Conservation (phyloP, 1,140 invertebrate species). For the Drosophila arawakana region DNA sequence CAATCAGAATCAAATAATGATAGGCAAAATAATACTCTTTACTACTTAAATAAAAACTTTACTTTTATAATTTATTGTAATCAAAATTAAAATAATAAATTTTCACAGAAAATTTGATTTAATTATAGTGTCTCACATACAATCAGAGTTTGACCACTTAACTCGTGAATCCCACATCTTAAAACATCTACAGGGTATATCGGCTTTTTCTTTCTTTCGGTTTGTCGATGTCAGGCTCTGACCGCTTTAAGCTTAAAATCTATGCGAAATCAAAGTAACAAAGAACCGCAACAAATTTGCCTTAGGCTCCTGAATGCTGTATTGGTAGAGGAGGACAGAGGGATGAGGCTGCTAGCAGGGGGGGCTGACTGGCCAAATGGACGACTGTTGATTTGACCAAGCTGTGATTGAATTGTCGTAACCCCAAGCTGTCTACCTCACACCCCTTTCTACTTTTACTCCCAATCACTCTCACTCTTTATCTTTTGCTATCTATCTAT, state of each 20-base stretch:
- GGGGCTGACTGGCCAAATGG: slow-evolving; percentile 46
- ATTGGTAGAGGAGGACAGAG: neutral
- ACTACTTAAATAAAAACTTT: neutral
- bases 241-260: slow-evolving; percentile 72
- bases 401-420: slow-evolving; percentile 78
- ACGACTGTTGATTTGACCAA: slow-evolving; percentile 73
- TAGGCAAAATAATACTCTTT: slow-evolving; percentile 7
- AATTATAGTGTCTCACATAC: too few relatives aligned
- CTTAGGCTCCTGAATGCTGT: slow-evolving; percentile 39
- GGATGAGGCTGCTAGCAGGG: slow-evolving; percentile 42
- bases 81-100: neutral
- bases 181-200: neutral
- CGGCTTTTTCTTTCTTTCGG: neutral
- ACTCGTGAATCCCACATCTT: too few relatives aligned
- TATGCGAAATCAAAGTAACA: slow-evolving; percentile 74
- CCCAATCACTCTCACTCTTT: neutral
- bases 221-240: slow-evolving; percentile 14
- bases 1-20: neutral
- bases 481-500: slow-evolving; percentile 30
- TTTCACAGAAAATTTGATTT: neutral
- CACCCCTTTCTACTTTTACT: slow-evolving; percentile 1
- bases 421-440: slow-evolving; percentile 48
- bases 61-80: neutral
- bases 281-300: slow-evolving; percentile 78
- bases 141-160: too few relatives aligned